Base-by-base conservation (phyloP, 2,797 vertebrate species). In the Chiloscyllium punctatum region DNA sequence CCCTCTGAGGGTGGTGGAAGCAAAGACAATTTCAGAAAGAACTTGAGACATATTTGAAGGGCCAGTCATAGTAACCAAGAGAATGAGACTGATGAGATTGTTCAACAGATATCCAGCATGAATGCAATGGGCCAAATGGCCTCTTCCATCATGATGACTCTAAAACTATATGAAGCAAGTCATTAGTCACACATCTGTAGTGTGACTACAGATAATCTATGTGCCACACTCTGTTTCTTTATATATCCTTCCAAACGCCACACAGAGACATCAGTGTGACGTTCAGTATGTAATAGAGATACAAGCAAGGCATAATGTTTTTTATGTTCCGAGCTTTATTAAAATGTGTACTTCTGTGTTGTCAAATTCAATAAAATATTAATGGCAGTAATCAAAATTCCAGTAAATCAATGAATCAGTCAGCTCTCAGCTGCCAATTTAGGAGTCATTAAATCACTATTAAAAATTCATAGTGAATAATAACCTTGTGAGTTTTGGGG, bases 341-440 rank as follows among this genome's bases (percentile, higher is more conserved):
- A 90, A 90, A 90, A 62, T 13, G 33, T 84, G 7, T 13, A 30
- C n/a, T 57, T 33, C 5, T 25, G 4, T 68, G 62, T 37, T 69
- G 37, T 69, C 66, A 94, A 92, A 68, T 33, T 42, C 86, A 88
- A 88, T 94, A 42, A 94, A 94, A 94, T 94, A 94, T 94, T 94
- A 69, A 94, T 94, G 90, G 2, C 23, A 69, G 23, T 94, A 6
- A 94, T 94, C n/a, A 94, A 69, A 94, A 94, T 42, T 9, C 48
- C n/a, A 87, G 84, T 23, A 53, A 87, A n/a, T 94, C 66, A 68
- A 30, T 69, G 33, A 57, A 57, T 57, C 90, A 94, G 33, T 37
- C 27, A 33, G 62, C 27, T 90, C 87, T 90, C 27, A 88, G 51
- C 25, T 57, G 51, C 30, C 30, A 62, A 23, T 62, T 91, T 66